These are phyloP conservation scores for Rallus crepitans DNA, from an alignment of 2,797 vertebrate species.

Conservation along the genomic window DNA sequence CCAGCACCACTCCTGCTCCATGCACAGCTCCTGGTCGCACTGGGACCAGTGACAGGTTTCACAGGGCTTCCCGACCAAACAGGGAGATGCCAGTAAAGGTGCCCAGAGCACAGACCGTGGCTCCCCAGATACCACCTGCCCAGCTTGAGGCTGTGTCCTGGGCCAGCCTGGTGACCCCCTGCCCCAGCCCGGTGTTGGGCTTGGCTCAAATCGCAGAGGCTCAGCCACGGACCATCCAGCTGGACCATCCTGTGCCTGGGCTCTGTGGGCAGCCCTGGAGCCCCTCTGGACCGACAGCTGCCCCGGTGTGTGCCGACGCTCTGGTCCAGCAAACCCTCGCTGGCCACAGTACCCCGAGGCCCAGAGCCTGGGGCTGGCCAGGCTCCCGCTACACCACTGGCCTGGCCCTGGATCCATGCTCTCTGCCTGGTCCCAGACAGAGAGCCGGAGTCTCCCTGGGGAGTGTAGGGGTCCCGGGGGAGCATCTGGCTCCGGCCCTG, in stretches of 20 bases:
- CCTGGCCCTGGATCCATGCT: neutral
- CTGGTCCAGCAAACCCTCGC: rapidly evolving
- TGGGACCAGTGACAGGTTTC: neutral
- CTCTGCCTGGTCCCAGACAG: rapidly evolving
- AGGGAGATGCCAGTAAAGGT: rapidly evolving
- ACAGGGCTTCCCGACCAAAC: rapidly evolving
- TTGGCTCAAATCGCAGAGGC: neutral
- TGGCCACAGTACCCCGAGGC: neutral
- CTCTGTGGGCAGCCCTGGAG: rapidly evolving
- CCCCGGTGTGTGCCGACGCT: rapidly evolving
- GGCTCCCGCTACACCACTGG: rapidly evolving
- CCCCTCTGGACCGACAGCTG: neutral
- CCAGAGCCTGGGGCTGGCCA: rapidly evolving
- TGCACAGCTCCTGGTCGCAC: rapidly evolving
- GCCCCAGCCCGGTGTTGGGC: rapidly evolving
- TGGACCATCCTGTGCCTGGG: rapidly evolving
- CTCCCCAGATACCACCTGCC: neutral
- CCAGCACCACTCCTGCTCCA: neutral
- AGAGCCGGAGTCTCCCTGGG: neutral
- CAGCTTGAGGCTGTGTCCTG: rapidly evolving
- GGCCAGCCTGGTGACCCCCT: neutral
- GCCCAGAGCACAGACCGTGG: rapidly evolving
- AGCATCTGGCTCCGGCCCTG: neutral
- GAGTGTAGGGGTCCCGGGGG: neutral
- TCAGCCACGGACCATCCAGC: rapidly evolving